Conservation (phyloP, 2,888 invertebrate genomes). For the Drosophila niveifrons region DNA sequence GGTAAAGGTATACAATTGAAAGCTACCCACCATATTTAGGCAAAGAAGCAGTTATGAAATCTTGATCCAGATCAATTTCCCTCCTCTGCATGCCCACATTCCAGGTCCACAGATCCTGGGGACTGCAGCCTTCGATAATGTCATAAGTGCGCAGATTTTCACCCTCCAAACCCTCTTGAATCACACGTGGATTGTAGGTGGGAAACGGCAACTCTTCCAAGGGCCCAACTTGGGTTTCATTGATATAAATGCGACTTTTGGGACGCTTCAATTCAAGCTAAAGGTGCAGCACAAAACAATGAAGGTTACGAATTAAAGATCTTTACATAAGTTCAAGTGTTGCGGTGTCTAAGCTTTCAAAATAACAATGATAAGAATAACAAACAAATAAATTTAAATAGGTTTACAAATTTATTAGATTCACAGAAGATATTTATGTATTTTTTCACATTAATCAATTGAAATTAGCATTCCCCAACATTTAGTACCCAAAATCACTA, state of each 20-base stretch:
- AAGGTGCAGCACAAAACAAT: too few relatives aligned
- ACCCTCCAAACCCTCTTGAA: slow-evolving; percentile 79
- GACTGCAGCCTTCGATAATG: slow-evolving; percentile 70
- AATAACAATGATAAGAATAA: too few relatives aligned
- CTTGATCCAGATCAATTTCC: slow-evolving; percentile 73
- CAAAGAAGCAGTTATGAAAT: slow-evolving; percentile 64
- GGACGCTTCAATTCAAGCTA: slow-evolving; percentile 83
- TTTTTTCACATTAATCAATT: too few relatives aligned
- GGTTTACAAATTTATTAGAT: too few relatives aligned
- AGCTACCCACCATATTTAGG: slow-evolving; percentile 74
- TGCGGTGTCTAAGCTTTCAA: too few relatives aligned
- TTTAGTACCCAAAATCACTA: too few relatives aligned
- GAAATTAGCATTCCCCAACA: too few relatives aligned
- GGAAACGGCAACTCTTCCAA: slow-evolving; percentile 74
- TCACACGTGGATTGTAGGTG: slow-evolving; percentile 82
- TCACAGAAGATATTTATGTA: neutral
- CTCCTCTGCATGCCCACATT: slow-evolving; percentile 73
- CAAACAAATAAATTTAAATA: too few relatives aligned
- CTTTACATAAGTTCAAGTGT: too few relatives aligned
- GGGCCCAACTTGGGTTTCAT: slow-evolving; percentile 75
- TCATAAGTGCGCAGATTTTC: slow-evolving; percentile 72
- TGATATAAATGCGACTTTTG: slow-evolving; percentile 83
- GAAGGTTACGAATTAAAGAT: too few relatives aligned
- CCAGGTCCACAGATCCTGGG: slow-evolving; percentile 81
- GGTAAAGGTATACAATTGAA: neutral